Evolutionary conservation across 2,888 invertebrate genomes (phyloP).

Genomic region (Dascillus cervinus): DNA sequence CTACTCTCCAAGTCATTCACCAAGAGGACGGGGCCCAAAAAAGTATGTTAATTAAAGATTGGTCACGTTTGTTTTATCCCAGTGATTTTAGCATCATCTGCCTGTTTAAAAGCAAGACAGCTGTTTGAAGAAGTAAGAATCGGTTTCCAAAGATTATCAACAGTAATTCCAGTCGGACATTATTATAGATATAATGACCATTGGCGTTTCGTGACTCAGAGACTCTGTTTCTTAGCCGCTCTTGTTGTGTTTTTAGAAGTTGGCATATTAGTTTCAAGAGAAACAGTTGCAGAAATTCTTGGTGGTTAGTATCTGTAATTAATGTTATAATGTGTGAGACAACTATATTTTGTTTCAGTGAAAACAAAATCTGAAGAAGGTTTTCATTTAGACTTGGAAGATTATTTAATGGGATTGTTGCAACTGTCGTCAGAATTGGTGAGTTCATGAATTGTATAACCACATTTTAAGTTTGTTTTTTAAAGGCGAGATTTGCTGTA

Average conservation of each 20-base stretch:
- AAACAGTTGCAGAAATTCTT: constrained; percentile 67
- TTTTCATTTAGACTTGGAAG: constrained; percentile 86
- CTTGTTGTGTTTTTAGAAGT: constrained; percentile 74
- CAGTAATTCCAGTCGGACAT: constrained; percentile 64
- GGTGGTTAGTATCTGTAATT: constrained; percentile 65
- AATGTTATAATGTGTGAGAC: too few relatives aligned
- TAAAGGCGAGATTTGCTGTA: constrained; percentile 69
- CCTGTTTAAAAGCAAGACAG: constrained; percentile 16
- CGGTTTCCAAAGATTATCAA: constrained; percentile 57
- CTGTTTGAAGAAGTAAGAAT: constrained; percentile 57
- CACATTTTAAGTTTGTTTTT: constrained; percentile 22
- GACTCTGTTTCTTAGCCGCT: constrained; percentile 69
- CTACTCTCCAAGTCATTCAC: constrained; percentile 75
- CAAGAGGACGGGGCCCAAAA: constrained; percentile 56
- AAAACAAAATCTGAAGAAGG: constrained; percentile 61
- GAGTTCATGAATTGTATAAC: constrained; percentile 25
- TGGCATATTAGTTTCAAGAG: constrained; percentile 64
- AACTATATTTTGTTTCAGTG: constrained; percentile 50
- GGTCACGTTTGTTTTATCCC: too few relatives aligned
- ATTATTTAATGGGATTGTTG: constrained; percentile 78
- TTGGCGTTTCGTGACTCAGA: constrained; percentile 77
- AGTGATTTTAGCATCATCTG: constrained; percentile 10
- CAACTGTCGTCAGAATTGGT: constrained; percentile 80
- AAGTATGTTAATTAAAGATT: too few relatives aligned
- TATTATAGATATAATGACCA: constrained; percentile 85